Conservation (phyloP, 2,113 vertebrate species). For the Bujurquina vittata region DNA sequence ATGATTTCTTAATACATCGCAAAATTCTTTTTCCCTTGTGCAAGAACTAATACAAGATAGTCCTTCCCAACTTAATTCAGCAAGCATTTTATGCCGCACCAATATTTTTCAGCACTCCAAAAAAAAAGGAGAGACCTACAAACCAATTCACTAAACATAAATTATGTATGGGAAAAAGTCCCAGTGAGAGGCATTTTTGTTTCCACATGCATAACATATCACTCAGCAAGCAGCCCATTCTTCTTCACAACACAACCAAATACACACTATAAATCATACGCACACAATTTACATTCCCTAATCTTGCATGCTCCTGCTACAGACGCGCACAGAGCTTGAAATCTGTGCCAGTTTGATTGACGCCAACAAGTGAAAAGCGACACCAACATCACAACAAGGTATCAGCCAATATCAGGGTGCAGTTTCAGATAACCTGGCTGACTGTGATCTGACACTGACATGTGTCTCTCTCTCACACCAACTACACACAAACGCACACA, state of each 20-base stretch:
- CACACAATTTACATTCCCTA: conserved; percentile 7
- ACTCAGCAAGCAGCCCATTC: conserved; percentile 43
- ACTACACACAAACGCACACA: not conserved
- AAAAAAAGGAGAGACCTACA: conserved; percentile 35
- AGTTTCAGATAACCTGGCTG: conserved; percentile 27
- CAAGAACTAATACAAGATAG: conserved; percentile 7
- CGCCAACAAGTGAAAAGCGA: conserved; percentile 40
- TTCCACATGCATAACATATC: conserved; percentile 70
- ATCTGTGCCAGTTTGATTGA: conserved; percentile 56
- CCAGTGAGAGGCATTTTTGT: conserved; percentile 56
- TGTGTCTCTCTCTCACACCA: conserved; percentile 2
- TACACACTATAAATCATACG: conserved; percentile 24
- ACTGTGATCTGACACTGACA: conserved; percentile 42
- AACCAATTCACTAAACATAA: conserved; percentile 65
- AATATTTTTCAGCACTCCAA: conserved; percentile 31
- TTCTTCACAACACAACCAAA: conserved; percentile 42
- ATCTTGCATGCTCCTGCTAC: not conserved
- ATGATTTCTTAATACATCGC: not conserved
- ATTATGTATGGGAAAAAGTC: conserved; percentile 65
- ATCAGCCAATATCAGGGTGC: conserved; percentile 15
- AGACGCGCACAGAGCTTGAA: conserved; percentile 5
- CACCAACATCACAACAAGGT: conserved; percentile 33
- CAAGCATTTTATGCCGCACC: not conserved
- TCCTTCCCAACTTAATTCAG: conserved; percentile 37
- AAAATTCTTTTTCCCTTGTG: conserved; percentile 26